A percentile compares a stretch with the other conserved stretches of the same genome.
phyloP scores from a whole-genome alignment of 2,113 vertebrate genomes.

The Corythaeola cristata region DNA sequence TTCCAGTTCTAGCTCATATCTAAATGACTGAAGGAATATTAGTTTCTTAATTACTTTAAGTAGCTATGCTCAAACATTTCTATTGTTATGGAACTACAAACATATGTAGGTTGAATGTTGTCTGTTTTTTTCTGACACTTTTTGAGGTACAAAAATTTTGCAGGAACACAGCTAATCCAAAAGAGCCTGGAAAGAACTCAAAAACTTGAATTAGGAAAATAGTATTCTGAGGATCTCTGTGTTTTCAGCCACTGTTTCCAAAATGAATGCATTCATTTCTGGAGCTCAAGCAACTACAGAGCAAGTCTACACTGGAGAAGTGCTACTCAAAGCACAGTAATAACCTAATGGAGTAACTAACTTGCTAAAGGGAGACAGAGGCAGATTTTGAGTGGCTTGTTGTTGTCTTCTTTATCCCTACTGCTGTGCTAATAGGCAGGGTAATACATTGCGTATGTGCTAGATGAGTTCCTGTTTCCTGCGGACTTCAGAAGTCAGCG shows the following conservation, averaged over 20 bases:
- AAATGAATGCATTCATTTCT: not conserved
- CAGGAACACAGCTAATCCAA: not conserved
- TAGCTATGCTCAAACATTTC: not conserved
- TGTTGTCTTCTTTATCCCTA: not conserved
- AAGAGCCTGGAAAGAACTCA: not conserved
- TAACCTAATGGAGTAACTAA: not conserved
- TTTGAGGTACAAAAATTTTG: not conserved
- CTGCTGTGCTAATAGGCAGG: not conserved
- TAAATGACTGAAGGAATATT: not conserved
- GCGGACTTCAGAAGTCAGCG: not conserved
- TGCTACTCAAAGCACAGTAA: no score
- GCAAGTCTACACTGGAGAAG: not conserved
- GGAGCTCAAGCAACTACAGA: not conserved
- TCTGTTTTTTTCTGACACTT: not conserved
- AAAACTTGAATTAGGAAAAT: not conserved
- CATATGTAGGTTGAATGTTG: not conserved
- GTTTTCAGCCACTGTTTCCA: not conserved
- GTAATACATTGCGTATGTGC: fast-evolving
- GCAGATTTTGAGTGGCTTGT: not conserved
- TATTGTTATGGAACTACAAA: not conserved
- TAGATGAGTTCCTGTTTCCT: not conserved
- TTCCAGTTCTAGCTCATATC: not conserved
- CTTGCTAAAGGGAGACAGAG: not conserved
- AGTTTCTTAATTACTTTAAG: not conserved
- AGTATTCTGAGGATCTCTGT: not conserved